These are phyloP conservation scores for Anticlea derivata DNA, from an alignment of 2,888 invertebrate species.

Conservation along the genomic window DNA sequence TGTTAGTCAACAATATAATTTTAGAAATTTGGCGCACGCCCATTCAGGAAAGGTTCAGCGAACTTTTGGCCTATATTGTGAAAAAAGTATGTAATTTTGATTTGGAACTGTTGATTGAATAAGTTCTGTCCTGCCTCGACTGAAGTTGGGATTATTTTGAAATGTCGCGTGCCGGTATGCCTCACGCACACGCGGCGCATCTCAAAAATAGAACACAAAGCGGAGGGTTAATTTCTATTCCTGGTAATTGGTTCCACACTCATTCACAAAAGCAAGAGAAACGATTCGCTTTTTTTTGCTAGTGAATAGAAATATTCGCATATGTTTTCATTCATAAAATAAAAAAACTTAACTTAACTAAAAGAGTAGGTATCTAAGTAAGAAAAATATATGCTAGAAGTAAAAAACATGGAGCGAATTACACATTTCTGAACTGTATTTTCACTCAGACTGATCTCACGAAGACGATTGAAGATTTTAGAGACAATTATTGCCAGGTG, in stretches of 20 bases:
- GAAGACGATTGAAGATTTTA: too few relatives aligned
- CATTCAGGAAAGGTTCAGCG: slow-evolving; percentile 53
- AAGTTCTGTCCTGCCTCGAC: slow-evolving; percentile 17
- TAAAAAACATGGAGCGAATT: too few relatives aligned
- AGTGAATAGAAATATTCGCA: too few relatives aligned
- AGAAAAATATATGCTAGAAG: too few relatives aligned
- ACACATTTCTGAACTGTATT: too few relatives aligned
- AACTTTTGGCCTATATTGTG: slow-evolving; percentile 46
- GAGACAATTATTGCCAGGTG: too few relatives aligned
- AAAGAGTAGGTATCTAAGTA: too few relatives aligned
- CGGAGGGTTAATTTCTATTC: slow-evolving; percentile 72
- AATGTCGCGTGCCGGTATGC: slow-evolving; percentile 54
- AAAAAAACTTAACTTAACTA: too few relatives aligned
- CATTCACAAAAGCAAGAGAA: slow-evolving; percentile 25
- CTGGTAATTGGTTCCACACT: slow-evolving; percentile 51
- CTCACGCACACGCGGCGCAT: slow-evolving; percentile 39
- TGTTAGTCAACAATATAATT: slow-evolving; percentile 77
- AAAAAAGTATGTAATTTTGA: background rate
- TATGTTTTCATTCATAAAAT: too few relatives aligned
- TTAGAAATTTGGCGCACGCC: slow-evolving; percentile 63
- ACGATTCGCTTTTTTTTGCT: too few relatives aligned
- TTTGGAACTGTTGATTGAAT: background rate
- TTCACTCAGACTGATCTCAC: too few relatives aligned
- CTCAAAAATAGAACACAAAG: slow-evolving; percentile 66
- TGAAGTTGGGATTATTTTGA: slow-evolving; percentile 50